phyloP scores from a whole-genome alignment of 2,797 vertebrate species.

The Avahi laniger region DNA sequence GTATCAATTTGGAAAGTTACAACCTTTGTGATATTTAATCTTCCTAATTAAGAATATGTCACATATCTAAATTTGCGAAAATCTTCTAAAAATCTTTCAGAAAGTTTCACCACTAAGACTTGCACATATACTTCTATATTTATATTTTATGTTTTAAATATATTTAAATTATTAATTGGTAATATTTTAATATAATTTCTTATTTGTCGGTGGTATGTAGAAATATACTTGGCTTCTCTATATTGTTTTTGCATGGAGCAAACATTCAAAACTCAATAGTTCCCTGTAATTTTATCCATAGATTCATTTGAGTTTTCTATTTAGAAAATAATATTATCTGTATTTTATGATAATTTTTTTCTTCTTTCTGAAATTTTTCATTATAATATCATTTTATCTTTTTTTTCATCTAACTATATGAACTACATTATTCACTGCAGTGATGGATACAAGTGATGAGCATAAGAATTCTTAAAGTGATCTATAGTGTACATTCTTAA shows the following conservation, averaged over 20 bases:
- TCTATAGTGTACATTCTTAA: not conserved
- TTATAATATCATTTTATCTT: not conserved
- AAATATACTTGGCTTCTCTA: no score
- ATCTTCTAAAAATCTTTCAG: no score
- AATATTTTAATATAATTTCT: no score
- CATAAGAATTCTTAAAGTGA: not conserved
- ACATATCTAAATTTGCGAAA: no score
- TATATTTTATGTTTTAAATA: no score
- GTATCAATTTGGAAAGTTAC: no score
- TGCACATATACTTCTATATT: no score
- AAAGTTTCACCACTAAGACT: no score
- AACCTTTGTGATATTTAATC: no score
- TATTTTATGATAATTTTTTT: not conserved
- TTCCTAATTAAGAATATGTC: no score
- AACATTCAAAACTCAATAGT: not conserved
- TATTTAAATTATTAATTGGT: no score
- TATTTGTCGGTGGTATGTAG: no score
- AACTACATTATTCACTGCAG: not conserved
- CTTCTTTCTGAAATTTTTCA: not conserved
- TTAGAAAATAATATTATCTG: not conserved
- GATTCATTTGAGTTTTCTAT: not conserved
- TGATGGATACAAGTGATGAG: not conserved
- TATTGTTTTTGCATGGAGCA: not conserved
- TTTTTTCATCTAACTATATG: not conserved
- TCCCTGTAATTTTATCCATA: not conserved